phyloP scores from a whole-genome alignment of 2,888 invertebrate species.

The Molanna angustata region DNA sequence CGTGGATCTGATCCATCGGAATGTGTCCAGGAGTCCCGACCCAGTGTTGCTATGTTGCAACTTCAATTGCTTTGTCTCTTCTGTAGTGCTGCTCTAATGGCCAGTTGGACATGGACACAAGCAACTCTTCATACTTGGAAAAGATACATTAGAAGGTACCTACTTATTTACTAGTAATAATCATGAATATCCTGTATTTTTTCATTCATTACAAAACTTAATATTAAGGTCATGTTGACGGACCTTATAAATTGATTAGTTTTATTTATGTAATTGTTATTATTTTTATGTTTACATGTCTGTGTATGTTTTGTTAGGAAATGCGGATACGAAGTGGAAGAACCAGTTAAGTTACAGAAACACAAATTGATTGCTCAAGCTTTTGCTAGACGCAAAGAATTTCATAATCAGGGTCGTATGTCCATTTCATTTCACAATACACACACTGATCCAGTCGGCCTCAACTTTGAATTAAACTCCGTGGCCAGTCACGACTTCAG shows the following conservation, averaged over 20 bases:
- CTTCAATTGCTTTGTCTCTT: slow-evolving; percentile 80
- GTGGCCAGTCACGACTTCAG: slow-evolving; percentile 80
- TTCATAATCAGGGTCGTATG: slow-evolving; percentile 78
- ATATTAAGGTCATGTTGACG: not conserved
- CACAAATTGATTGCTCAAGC: slow-evolving; percentile 91
- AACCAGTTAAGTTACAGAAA: slow-evolving; percentile 72
- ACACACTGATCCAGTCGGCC: slow-evolving; percentile 86
- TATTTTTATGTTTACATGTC: not conserved
- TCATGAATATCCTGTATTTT: too few species aligned
- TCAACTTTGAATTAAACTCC: slow-evolving; percentile 71
- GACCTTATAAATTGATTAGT: not conserved
- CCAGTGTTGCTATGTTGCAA: slow-evolving; percentile 79
- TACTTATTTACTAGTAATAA: too few species aligned
- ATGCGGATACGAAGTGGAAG: slow-evolving; percentile 65
- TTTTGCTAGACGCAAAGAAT: slow-evolving; percentile 81
- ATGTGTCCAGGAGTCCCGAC: slow-evolving; percentile 69
- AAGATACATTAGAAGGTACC: slow-evolving; percentile 76
- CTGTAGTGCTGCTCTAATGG: slow-evolving; percentile 83
- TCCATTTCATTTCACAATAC: slow-evolving; percentile 85
- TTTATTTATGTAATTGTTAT: not conserved
- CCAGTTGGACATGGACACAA: slow-evolving; percentile 92
- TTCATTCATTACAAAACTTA: too few species aligned
- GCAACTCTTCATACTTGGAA: slow-evolving; percentile 84
- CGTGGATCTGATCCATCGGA: slow-evolving; percentile 41
- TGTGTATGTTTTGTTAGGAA: slow-evolving; percentile 63